Evolutionary conservation across 2,797 vertebrate genomes (phyloP).

Genomic region (Cyprinella venusta): DNA sequence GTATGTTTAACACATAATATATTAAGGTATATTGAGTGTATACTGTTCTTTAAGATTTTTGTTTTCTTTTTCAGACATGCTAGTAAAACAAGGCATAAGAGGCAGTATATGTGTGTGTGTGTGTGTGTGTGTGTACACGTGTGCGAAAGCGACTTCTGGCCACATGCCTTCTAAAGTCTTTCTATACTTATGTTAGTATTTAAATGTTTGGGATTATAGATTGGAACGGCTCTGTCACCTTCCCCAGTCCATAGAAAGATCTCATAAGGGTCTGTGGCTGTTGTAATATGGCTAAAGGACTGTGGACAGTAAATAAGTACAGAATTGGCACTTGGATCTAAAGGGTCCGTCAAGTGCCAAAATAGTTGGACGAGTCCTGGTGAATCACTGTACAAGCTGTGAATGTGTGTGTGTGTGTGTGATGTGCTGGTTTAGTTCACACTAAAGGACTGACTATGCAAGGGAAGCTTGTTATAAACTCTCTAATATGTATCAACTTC

Average conservation of each 20-base stretch:
- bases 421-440: constrained; percentile 37
- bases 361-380: constrained; percentile 22
- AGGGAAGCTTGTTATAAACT: constrained; percentile 6
- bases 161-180: background rate
- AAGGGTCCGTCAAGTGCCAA: constrained; percentile 33
- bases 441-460: constrained; percentile 20
- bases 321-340: constrained; percentile 6
- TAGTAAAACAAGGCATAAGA: constrained; percentile 80
- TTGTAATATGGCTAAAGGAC: constrained; percentile 10
- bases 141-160: background rate
- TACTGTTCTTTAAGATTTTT: constrained; percentile 33
- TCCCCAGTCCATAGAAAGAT: background rate
- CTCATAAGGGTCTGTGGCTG: background rate
- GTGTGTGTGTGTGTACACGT: background rate
- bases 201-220: background rate
- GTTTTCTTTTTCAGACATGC: constrained; percentile 69
- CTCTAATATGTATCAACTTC: background rate
- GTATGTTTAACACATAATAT: constrained; percentile 39
- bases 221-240: background rate
- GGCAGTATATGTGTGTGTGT: constrained; percentile 59
- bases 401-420: constrained; percentile 42
- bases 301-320: background rate
- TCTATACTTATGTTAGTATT: constrained; percentile 9
- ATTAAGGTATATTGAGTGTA: constrained; percentile 38
- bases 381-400: constrained; percentile 50